phyloP scores from a whole-genome alignment of 2,113 vertebrate species.

The Leptobrachium leishanense region DNA sequence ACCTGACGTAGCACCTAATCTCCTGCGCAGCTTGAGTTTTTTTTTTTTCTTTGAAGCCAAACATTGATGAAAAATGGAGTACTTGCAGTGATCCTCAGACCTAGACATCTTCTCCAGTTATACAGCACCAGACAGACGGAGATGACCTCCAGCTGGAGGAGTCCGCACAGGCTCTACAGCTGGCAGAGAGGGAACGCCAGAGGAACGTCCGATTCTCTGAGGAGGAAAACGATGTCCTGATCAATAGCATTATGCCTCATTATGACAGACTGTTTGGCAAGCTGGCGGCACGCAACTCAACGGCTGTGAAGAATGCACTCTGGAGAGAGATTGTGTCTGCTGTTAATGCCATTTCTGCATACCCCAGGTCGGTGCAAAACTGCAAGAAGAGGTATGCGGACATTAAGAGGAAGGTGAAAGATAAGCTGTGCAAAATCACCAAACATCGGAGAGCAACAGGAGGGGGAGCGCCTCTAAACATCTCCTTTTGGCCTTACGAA shows the following conservation, averaged over 20 bases:
- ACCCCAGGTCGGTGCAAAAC: conserved; percentile 7
- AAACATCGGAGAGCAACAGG: background rate
- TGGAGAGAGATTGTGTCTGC: conserved; percentile 15
- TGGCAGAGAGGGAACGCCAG: background rate
- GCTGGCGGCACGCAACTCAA: conserved; percentile 8
- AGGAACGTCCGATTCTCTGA: conserved; percentile 9
- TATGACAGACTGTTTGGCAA: conserved; percentile 25
- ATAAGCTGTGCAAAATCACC: conserved; percentile 7
- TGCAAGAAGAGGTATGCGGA: conserved; percentile 28
- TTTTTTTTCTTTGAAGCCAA: conserved; percentile 2
- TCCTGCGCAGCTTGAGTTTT: background rate
- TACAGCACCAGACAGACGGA: background rate
- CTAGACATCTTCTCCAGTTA: background rate
- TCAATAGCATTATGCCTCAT: conserved; percentile 8
- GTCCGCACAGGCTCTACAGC: conserved; percentile 4
- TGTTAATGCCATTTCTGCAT: conserved; percentile 20
- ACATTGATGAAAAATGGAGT: background rate
- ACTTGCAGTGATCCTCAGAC: background rate
- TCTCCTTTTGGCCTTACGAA: conserved; percentile 31
- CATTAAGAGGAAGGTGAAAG: conserved; percentile 19
- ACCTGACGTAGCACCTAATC: background rate
- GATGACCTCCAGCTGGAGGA: background rate
- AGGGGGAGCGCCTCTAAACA: background rate
- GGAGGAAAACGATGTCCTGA: conserved; percentile 23
- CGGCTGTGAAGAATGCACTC: background rate